phyloP scores from a whole-genome alignment of 2,888 invertebrate species.

The Bedellia somnulentella region DNA sequence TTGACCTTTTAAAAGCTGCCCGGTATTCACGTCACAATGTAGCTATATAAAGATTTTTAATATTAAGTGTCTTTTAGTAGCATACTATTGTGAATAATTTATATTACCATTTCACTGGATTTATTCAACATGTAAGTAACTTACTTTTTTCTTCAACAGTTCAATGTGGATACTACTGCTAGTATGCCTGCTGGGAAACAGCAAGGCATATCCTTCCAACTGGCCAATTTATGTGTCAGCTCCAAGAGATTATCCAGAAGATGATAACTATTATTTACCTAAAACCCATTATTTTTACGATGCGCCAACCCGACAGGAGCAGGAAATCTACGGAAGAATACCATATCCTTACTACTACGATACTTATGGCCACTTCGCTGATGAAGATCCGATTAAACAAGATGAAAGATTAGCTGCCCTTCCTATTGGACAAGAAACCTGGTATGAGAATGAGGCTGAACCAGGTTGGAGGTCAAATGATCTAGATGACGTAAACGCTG shows the following conservation, averaged over 20 bases:
- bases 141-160: slow-evolving; percentile 16
- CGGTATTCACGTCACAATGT: background rate
- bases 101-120: no score
- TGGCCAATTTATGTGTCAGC: slow-evolving; percentile 55
- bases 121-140: no score
- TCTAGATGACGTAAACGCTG: slow-evolving; percentile 60
- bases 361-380: slow-evolving; percentile 52
- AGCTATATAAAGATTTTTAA: no score
- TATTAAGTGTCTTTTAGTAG: no score
- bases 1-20: slow-evolving; percentile 1
- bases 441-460: slow-evolving; percentile 60
- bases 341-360: slow-evolving; percentile 48
- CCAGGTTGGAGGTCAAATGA: slow-evolving; percentile 43
- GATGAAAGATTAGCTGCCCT: slow-evolving; percentile 63
- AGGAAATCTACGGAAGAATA: slow-evolving; percentile 39
- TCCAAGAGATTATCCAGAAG: slow-evolving; percentile 51
- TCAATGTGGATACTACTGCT: slow-evolving; percentile 40
- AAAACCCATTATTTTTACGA: slow-evolving; percentile 43
- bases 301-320: slow-evolving; percentile 23
- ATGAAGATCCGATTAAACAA: slow-evolving; percentile 64
- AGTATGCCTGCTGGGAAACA: slow-evolving; percentile 49
- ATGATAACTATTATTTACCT: slow-evolving; percentile 55
- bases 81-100: no score
- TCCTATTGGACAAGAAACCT: slow-evolving; percentile 68
- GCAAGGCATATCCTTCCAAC: slow-evolving; percentile 37